Base-by-base conservation (phyloP, 2,888 invertebrate genomes). In the Philereme vetulata region DNA sequence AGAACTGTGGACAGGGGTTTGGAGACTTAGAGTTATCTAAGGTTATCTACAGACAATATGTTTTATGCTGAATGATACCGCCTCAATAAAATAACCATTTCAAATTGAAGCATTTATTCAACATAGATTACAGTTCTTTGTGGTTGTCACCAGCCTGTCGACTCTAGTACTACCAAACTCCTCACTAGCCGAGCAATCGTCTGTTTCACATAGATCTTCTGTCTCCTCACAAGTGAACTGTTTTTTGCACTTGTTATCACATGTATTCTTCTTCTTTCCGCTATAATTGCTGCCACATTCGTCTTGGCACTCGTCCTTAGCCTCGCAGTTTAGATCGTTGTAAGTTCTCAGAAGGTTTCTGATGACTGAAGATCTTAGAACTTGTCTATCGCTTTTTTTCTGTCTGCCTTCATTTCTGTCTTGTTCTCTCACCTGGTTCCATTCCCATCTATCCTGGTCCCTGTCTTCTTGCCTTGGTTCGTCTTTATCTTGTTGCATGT, bases 301-400 rank as follows among this genome's bases (percentile, higher is more conserved):
- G 5, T 80, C 72, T 43, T 72, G 52, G 32, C 83, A 83, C 40
- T 82, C 78, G 5, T 77, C 65, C 58, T 65, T 72, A 0, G 82
- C 82, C 0, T 74, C 68, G 34, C 81, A 84, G 50, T 68, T 70
- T 7, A 81, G 53, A 10, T 73, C 74, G 7, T 68, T 71, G 4
- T 65, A 66, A 5, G 62, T 59, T 7, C 80, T 65, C 0, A 82
- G 60, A 0, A 82, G 67, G 51, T 70, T 76, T 54, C 75, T 79
- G 4, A 81, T 70, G 2, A 82, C 73, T 4, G 78, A 77, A 1
- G 77, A 71, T 53, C 74, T 64, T 4, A 75, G 62, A 4, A 53
- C 54, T 4, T 40, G 56, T 9, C 49, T 65, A 4, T 51, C 49
- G 51, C 47, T 44, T 38, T 56, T 51, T 0, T 45, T 10, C 9